Evolutionary conservation across 2,888 invertebrate genomes (phyloP).

Genomic region (Ligdia adustata): DNA sequence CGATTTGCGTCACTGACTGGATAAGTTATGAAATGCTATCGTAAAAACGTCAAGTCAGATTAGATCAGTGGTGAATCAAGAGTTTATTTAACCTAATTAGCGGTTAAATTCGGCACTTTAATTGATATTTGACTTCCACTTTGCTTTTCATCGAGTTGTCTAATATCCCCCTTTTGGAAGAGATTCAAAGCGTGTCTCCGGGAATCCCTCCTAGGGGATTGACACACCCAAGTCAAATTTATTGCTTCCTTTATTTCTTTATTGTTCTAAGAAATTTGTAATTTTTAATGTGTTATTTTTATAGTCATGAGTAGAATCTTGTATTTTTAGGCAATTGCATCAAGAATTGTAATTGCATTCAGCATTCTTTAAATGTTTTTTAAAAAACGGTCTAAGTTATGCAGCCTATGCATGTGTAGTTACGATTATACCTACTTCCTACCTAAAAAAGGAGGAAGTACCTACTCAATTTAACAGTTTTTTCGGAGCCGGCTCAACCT

Average conservation of each 20-base stretch:
- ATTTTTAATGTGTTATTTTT: conserved; percentile 7
- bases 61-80: conserved; percentile 4
- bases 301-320: background rate
- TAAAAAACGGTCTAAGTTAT: no score
- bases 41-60: conserved; percentile 9
- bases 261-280: conserved; percentile 59
- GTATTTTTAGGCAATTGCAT: no score
- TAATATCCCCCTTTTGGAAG: conserved; percentile 53
- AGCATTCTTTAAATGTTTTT: no score
- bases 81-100: conserved; percentile 32
- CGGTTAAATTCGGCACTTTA: conserved; percentile 29
- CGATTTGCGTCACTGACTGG: conserved; percentile 38
- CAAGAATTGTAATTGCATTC: no score
- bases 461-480: no score
- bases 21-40: conserved; percentile 10
- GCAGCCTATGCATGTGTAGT: no score
- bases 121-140: conserved; percentile 34
- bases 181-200: conserved; percentile 67
- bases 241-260: conserved; percentile 68
- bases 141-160: conserved; percentile 59
- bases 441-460: no score
- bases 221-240: conserved; percentile 72
- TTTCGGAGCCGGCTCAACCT: no score
- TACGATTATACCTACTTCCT: no score
- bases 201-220: conserved; percentile 58